Evolutionary conservation across 2,888 invertebrate genomes (phyloP), one percentile per base, ranked within the genome.

Genomic region (Diabrotica balteata): DNA sequence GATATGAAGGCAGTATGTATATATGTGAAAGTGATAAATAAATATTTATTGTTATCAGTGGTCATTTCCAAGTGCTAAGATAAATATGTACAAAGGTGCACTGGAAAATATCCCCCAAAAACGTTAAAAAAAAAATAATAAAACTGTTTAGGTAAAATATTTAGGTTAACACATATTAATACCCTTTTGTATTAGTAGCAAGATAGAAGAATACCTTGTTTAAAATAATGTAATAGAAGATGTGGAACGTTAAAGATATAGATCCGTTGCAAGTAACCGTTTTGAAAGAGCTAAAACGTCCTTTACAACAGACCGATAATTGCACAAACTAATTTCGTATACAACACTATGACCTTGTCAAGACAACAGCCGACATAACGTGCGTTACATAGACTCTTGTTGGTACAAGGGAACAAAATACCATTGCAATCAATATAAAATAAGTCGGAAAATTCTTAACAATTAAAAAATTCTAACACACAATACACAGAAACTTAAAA

Each of bases 1-100:
- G 76, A 75, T 76, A 76, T 76, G 75, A 73, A 76, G 76, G 76
- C 76, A 76, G 76, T 76, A 69, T 71, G 63, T 70, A 72, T 69
- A 73, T 73, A 73, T 71, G 66, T 73, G 66, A 72, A 50, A 66
- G 45, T 63, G 66, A 68, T 60, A 63, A 46, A 62, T 53, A 60
- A 54, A 54, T 61, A 66, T n/a, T 60, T n/a, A n/a, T 57, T 51
- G 22, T 46, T 10, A 43, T 8, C 8, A 10, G 51, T 45, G 32
- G 22, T 50, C 43, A 55, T 47, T 32, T 49, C 49, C 52, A 10
- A 66, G 57, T 11, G 61, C 50, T 4, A 32, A 57, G 59, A 49
- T 65, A 62, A 68, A 64, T 71, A 72, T 71, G 49, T 69, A 72
- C 71, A 72, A 60, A 63, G 59, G 61, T 63, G 51, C 59, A 44